phyloP scores from a whole-genome alignment of 2,113 vertebrate species.

The Cranoglanis bouderius region DNA sequence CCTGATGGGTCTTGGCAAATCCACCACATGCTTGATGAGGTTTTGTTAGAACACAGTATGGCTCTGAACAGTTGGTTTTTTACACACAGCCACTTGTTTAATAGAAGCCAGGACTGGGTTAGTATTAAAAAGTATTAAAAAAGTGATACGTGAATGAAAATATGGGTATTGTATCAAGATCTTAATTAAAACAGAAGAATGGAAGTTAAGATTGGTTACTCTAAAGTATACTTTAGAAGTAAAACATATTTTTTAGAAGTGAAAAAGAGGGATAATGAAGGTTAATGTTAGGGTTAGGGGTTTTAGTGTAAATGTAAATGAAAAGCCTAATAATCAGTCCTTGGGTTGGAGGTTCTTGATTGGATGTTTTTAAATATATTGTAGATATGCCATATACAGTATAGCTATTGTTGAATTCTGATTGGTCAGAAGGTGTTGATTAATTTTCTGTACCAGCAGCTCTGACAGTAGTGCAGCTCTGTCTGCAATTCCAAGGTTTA shows the following conservation, averaged over 20 bases:
- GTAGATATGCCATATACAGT: not conserved
- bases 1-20: slow-evolving; percentile 59
- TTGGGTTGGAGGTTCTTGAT: not conserved
- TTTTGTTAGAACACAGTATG: slow-evolving; percentile 25
- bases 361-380: not conserved
- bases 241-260: no score
- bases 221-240: not conserved
- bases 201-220: not conserved
- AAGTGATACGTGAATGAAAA: not conserved
- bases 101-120: not conserved
- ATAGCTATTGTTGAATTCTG: not conserved
- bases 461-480: not conserved
- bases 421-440: not conserved
- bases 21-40: slow-evolving; percentile 58
- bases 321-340: not conserved
- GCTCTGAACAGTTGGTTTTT: slow-evolving; percentile 19
- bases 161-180: not conserved
- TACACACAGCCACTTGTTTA: not conserved
- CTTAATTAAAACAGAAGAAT: not conserved
- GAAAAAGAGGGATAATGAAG: not conserved
- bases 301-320: no score
- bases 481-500: not conserved
- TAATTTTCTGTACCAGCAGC: not conserved
- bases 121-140: not conserved
- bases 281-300: not conserved